phyloP scores from a whole-genome alignment of 2,113 vertebrate species.

The Corythaixoides concolor region DNA sequence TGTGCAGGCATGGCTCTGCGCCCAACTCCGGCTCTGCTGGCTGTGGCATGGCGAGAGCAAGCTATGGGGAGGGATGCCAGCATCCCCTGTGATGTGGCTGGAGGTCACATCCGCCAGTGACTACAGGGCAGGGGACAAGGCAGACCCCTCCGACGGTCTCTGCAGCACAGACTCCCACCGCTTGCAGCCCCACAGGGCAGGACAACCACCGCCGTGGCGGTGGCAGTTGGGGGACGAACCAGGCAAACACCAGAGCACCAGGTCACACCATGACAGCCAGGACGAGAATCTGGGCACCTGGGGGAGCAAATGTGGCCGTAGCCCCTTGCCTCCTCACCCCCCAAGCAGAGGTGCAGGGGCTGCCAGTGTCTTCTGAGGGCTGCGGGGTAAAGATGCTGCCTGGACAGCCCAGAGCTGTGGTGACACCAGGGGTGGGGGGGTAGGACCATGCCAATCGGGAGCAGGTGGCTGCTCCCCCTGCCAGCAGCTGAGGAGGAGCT shows the following conservation, averaged over 20 bases:
- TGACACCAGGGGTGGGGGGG: fast-evolving
- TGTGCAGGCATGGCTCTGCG: background rate
- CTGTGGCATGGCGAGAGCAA: background rate
- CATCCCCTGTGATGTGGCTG: background rate
- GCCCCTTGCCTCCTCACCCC: background rate
- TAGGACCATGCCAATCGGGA: fast-evolving
- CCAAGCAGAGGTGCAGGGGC: fast-evolving
- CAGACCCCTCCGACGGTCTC: background rate
- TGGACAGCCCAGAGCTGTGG: fast-evolving
- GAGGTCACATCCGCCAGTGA: background rate
- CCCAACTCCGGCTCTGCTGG: background rate
- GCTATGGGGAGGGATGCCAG: fast-evolving
- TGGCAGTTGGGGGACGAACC: background rate
- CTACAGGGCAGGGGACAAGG: background rate
- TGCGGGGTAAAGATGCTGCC: background rate
- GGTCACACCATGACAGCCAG: background rate
- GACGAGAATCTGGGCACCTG: fast-evolving
- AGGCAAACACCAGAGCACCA: background rate
- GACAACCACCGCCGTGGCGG: background rate
- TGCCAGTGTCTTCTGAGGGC: fast-evolving
- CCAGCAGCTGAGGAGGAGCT: background rate
- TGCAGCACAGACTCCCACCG: background rate
- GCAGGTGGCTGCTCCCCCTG: constrained; percentile 7
- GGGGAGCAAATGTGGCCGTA: fast-evolving
- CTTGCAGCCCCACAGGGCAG: background rate